Evolutionary conservation across 2,113 vertebrate species (phyloP).

Genomic region (Drymodes brunneopygia): DNA sequence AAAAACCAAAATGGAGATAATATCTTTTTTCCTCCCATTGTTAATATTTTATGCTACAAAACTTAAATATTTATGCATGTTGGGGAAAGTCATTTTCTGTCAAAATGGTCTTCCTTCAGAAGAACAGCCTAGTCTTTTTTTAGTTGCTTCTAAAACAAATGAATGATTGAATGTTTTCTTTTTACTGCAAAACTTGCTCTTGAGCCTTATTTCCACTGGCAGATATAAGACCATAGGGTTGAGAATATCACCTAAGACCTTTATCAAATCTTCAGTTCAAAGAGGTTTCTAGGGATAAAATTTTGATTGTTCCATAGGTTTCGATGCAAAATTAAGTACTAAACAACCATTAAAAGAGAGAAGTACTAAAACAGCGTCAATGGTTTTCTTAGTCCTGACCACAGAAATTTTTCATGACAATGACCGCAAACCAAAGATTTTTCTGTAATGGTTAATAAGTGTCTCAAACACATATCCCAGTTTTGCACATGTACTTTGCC

Average conservation of each 20-base stretch:
- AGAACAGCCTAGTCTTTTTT: background rate
- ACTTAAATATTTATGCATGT: background rate
- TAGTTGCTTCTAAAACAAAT: background rate
- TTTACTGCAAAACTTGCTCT: background rate
- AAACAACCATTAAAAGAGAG: background rate
- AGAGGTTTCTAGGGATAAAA: background rate
- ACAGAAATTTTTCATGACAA: background rate
- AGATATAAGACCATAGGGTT: background rate
- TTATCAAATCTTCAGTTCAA: background rate
- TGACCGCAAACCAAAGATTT: background rate
- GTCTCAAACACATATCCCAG: background rate
- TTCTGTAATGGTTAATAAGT: background rate
- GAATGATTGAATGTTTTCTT: background rate
- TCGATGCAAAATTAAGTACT: background rate
- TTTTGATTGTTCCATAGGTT: background rate
- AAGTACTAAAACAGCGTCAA: background rate
- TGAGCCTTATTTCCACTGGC: background rate
- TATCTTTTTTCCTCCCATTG: background rate
- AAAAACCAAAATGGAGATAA: background rate
- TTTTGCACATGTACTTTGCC: background rate
- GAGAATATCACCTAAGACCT: background rate
- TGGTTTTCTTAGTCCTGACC: background rate
- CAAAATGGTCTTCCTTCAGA: background rate
- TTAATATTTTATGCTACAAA: constrained; percentile 15
- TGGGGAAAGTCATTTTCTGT: background rate